Base-by-base conservation (phyloP, 2,888 invertebrate species). In the Netelia virgata region DNA sequence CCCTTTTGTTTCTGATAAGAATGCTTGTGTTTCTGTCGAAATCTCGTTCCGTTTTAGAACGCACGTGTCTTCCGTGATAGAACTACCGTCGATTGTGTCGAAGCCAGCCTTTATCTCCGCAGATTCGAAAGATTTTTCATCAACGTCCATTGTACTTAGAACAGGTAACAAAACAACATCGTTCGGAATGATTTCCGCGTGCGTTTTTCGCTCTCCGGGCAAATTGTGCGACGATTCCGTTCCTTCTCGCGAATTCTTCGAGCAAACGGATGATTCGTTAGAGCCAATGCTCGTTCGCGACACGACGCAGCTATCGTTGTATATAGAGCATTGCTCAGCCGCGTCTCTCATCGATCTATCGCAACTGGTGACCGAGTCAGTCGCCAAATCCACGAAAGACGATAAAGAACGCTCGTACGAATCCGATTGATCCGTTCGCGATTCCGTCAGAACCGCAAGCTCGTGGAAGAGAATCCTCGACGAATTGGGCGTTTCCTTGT, bases 401-500 rank as follows among this genome's bases (percentile, higher is more conserved):
- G 63, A 74, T 14, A 77, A 16, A 11, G 78, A 74, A 70, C 47
- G 59, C 3, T 79, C 68, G 63, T 14, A 63, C 2, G 47, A 81
- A 55, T 55, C 23, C 76, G 23, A 16, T 55, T 20, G 43, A 1
- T 77, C 80, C 0, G 69, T 18, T 53, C 50, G 55, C 18, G 75
- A n/a, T 18, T 85, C 83, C 9, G 81, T 75, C 10, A 83, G 75
- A 0, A 83, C 72, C 14, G 81, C 79, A 0, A 83, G 57, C 59
- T 86, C 82, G 8, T 85, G 85, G 16, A 83, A 55, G 8, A 85
- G 36, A 18, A 63, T 84, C 55, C 55, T 75, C 20, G 83, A 83
- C 3, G 77, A 18, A 61, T 36, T 66, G 11, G 59, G n/a, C 1
- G 83, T 70, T 9, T 55, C 50, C 14, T 43, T 23, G 10, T 55